Evolutionary conservation across 2,113 vertebrate genomes (phyloP).

Genomic region (Megaceryle maxima): DNA sequence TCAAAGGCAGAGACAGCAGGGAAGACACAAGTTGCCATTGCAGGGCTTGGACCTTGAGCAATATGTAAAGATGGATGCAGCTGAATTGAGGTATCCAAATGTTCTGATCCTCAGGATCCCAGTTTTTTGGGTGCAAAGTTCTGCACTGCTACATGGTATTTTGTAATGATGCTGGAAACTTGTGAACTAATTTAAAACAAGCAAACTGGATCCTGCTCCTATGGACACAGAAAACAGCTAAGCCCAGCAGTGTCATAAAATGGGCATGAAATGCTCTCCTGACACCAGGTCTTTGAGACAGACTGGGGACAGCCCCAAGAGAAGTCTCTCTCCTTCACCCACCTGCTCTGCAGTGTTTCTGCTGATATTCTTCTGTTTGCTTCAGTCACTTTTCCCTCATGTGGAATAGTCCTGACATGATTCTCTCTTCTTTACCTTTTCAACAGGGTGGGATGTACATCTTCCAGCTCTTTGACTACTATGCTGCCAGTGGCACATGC

Average conservation of each 20-base stretch:
- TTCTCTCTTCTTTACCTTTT: background rate
- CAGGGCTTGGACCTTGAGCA: background rate
- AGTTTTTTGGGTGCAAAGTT: background rate
- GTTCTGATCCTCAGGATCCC: background rate
- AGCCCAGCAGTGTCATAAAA: background rate
- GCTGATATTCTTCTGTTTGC: background rate
- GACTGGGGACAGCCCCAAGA: background rate
- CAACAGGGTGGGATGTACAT: slow-evolving; percentile 92
- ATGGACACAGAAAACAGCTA: background rate
- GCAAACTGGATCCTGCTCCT: background rate
- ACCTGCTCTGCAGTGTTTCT: background rate
- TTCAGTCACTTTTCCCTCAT: background rate
- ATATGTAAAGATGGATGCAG: background rate
- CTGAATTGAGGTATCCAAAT: background rate
- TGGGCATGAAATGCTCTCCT: background rate
- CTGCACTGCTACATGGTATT: background rate
- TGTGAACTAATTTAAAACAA: background rate
- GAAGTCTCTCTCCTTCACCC: background rate
- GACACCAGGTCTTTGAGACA: background rate
- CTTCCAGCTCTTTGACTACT: slow-evolving; percentile 96
- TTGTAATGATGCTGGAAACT: background rate
- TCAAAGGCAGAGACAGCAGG: background rate
- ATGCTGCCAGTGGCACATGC: slow-evolving; percentile 89
- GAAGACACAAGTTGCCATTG: background rate
- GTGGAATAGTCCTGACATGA: background rate